Evolutionary conservation across 1,140 invertebrate genomes (phyloP).

Genomic region (Daktulosphaira vitifoliae): DNA sequence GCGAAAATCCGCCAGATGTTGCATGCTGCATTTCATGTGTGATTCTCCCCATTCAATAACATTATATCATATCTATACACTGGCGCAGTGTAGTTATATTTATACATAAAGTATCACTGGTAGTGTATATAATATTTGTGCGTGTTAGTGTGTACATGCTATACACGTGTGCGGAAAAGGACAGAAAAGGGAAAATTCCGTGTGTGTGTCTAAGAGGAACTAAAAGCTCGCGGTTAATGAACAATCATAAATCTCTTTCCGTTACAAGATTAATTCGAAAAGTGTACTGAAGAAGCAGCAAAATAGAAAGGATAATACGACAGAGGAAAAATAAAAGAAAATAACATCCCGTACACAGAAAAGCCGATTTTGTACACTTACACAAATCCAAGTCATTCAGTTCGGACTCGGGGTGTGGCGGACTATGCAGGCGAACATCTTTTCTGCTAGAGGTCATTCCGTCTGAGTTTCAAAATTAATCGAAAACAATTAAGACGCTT

Average conservation of each 20-base stretch:
- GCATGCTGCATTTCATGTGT: background rate
- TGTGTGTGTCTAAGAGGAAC: slow-evolving; percentile 14
- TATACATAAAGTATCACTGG: background rate
- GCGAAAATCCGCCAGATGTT: slow-evolving; percentile 31
- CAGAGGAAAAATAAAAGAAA: background rate
- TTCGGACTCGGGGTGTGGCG: no score
- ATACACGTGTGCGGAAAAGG: background rate
- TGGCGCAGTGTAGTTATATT: background rate
- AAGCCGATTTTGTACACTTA: slow-evolving; percentile 11
- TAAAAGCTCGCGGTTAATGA: slow-evolving; percentile 32
- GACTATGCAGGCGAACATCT: no score
- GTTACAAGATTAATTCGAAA: slow-evolving; percentile 26
- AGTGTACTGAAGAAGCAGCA: background rate
- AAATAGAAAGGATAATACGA: slow-evolving; percentile 24
- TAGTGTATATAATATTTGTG: slow-evolving; percentile 1
- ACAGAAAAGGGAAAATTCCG: slow-evolving; percentile 28
- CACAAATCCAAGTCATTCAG: no score
- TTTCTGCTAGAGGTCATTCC: slow-evolving; percentile 7
- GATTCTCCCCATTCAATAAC: slow-evolving; percentile 32
- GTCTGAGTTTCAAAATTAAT: slow-evolving; percentile 30
- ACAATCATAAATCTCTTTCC: slow-evolving; percentile 33
- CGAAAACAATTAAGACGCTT: slow-evolving; percentile 31
- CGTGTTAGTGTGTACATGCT: background rate
- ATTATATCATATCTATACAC: slow-evolving; percentile 23
- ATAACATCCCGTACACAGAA: background rate